Conservation (phyloP, 2,113 vertebrate genomes). For the Uria lomvia region DNA sequence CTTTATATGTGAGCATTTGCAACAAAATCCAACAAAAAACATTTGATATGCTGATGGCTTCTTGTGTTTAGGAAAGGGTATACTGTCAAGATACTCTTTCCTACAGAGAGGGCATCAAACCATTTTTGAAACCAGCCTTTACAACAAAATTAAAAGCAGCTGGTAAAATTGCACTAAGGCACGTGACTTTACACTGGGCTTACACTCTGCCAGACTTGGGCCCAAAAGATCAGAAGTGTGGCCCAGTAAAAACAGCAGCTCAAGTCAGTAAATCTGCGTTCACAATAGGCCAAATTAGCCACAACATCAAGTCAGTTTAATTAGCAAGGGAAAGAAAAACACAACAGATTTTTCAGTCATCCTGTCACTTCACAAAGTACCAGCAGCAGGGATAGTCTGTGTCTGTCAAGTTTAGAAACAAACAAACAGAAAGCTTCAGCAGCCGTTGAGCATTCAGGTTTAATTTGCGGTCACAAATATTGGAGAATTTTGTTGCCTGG, state of each 20-base stretch:
- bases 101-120: background rate
- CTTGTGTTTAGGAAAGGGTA: background rate
- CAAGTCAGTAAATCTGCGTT: background rate
- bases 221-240: background rate
- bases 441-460: background rate
- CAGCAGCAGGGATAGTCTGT: background rate
- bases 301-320: background rate
- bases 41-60: background rate
- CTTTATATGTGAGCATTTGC: background rate
- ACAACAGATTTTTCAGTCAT: background rate
- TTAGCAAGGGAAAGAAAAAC: background rate
- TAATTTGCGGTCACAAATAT: background rate
- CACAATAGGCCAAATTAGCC: background rate
- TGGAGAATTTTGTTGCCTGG: background rate
- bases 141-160: background rate
- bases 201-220: background rate
- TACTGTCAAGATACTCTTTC: background rate
- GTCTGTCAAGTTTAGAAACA: background rate
- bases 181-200: background rate
- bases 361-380: background rate
- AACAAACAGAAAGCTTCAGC: background rate
- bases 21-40: background rate
- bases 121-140: background rate
- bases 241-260: background rate
- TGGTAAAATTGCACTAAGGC: background rate